These are phyloP conservation scores for Drosophila paramelanica DNA, from an alignment of 2,888 invertebrate genomes.

Conservation along the genomic window DNA sequence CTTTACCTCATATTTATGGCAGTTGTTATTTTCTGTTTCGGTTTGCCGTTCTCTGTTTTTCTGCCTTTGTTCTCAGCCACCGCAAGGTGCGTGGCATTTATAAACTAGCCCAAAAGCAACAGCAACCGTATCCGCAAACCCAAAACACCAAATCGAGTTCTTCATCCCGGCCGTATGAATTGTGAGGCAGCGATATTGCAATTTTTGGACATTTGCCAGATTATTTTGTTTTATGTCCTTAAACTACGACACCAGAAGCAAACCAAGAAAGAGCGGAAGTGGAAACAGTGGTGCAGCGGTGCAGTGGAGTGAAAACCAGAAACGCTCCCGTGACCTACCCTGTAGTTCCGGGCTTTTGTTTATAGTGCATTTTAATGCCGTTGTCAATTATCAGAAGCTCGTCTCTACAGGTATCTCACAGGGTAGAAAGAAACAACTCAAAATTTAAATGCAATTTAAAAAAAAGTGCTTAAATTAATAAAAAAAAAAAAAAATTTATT, in stretches of 20 bases:
- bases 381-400: constrained; percentile 94
- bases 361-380: constrained; percentile 86
- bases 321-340: constrained; percentile 98
- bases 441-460: no score
- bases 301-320: constrained; percentile 30
- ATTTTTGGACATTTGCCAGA: constrained; percentile 42
- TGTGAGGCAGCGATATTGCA: constrained; percentile 29
- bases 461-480: neutral
- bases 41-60: constrained; percentile 2
- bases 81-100: constrained; percentile 58
- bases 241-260: constrained; percentile 3
- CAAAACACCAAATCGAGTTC: constrained; percentile 18
- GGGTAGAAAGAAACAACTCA: constrained; percentile 86
- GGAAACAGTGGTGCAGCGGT: no score
- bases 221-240: constrained; percentile 41
- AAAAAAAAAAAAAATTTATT: no score
- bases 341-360: constrained; percentile 99
- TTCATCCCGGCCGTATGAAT: constrained; percentile 7
- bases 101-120: constrained; percentile 38
- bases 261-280: neutral
- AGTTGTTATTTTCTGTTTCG: constrained; percentile 51
- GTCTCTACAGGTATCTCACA: constrained; percentile 99
- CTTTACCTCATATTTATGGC: constrained; percentile 68
- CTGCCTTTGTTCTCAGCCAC: constrained; percentile 4
- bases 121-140: constrained; percentile 1